A percentile compares a stretch with the other conserved stretches of the same genome.
phyloP scores from a whole-genome alignment of 2,797 vertebrate species.

The Lepus oiostolus region DNA sequence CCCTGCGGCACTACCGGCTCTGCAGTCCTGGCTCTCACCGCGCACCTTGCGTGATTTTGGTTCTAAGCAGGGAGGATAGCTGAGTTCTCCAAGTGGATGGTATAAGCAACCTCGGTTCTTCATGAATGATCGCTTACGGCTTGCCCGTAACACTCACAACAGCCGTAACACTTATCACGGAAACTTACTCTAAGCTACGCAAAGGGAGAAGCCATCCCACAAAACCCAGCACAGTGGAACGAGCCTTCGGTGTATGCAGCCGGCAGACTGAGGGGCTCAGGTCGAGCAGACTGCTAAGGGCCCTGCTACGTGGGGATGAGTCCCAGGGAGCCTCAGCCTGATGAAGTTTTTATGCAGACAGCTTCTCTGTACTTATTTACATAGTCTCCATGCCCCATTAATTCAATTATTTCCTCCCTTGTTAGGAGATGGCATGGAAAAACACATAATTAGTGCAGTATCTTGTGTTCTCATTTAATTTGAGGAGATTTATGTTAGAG shows the following conservation, averaged over 20 bases:
- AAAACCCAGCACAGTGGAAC: constrained; percentile 1
- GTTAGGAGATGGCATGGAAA: constrained; percentile 83
- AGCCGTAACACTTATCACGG: neutral
- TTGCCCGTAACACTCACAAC: neutral
- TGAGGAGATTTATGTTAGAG: constrained; percentile 69
- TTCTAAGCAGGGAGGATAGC: neutral
- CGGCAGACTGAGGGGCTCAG: neutral
- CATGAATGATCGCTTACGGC: constrained; percentile 16
- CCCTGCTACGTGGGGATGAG: neutral
- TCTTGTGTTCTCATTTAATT: constrained; percentile 72
- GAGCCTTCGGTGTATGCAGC: neutral
- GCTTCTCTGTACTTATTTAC: constrained; percentile 67
- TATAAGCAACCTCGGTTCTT: neutral
- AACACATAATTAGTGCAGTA: constrained; percentile 78
- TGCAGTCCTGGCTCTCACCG: neutral
- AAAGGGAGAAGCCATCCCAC: constrained; percentile 1
- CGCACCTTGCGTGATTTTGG: neutral
- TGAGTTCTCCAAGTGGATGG: constrained; percentile 1
- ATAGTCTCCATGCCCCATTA: constrained; percentile 55
- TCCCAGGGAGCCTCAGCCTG: neutral
- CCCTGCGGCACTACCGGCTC: neutral
- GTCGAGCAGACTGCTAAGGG: constrained; percentile 1
- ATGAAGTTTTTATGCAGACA: constrained; percentile 9
- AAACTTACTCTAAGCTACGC: neutral
- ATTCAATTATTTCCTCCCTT: constrained; percentile 75